Evolutionary conservation across 2,888 invertebrate genomes (phyloP), one percentile per base, ranked within the genome.

Genomic region (Poecilobothrus nobilitatus): DNA sequence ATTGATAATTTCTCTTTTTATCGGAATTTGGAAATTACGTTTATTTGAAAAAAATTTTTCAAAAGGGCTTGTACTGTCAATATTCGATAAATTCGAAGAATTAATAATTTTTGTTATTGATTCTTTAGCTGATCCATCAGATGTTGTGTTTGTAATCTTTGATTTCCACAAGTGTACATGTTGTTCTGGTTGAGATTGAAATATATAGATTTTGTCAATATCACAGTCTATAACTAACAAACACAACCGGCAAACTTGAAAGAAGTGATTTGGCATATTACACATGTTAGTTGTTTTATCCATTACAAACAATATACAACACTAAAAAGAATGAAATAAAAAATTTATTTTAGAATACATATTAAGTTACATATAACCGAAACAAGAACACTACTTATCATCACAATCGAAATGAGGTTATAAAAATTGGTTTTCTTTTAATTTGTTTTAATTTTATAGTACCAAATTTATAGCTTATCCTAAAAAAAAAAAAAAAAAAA

Each of bases 171-270:
- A 53, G 18, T 53, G 18, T 18, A 53, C 6, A 53, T 53, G 18
- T 53, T 53, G 53, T 15, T 53, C 53, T 53, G 53, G 53, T n/a
- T 53, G 53, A 53, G 53, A 53, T 53, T 53, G 53, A 63, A 63
- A 65, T 65, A 65, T 65, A 34, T 34, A 34, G n/a, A 81, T 76
- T 88, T 86, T 88, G 87, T 83, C 86, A 85, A 85, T 87, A 86
- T 90, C 90, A 86, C 88, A 85, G 84, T 87, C 87, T 85, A 85
- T 86, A 82, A 87, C 86, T 84, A 86, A 91, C 88, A 93, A 90
- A 89, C 92, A 93, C 88, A 93, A 90, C 86, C 92, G 91, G 90
- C 92, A 92, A 86, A 93, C 89, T 88, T 91, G 91, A 87, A 91
- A 91, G 87, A 91, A 92, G 88, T 92, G 92, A 87, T 89, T 89